Evolutionary conservation across 2,888 invertebrate species (phyloP), one percentile per base, ranked within the genome.

Genomic region (Andrena chrysosceles): DNA sequence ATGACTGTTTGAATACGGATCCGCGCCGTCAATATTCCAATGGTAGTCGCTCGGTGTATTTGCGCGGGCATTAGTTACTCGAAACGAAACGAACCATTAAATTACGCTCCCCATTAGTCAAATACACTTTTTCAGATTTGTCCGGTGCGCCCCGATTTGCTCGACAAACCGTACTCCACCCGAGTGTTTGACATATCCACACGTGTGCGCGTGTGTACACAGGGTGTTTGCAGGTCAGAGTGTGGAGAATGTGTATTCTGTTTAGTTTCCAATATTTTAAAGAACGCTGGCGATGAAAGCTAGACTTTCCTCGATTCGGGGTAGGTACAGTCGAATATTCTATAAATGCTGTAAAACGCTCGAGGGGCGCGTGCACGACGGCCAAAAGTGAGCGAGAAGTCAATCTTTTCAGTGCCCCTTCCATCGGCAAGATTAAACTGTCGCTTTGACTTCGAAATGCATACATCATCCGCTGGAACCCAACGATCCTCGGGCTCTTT

Each of bases 401-500:
- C 66, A 35, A 67, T 78, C 42, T 48, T 42, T 20, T 16, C 42
- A 54, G 74, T 78, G 67, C 31, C 35, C 42, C 33, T 56, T 73
- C 73, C 73, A 80, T 80, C 56, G 33, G 23, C 42, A 68, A 80
- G 63, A 80, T 81, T 80, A 80, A 73, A 81, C 73, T 80, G 81
- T 72, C 80, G 63, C 56, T 79, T 70, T 77, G 70, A 77, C 70
- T 77, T 56, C 64, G 59, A 59, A 20, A 59, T 56, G 49, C 69
- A 64, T 79, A 77, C 49, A 64, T 79, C 79, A 69, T 29, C 29
- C 20, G 62, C 35, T 29, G 8, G 48, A 67, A 66, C 10, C 13
- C 20, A 33, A n/a, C 26, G 48, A 20, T 54, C 16, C 48, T 20
- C n/a, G 16, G 10, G 42, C 23, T 52, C 70, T 75, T 64, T 70